A percentile compares a stretch with the other conserved stretches of the same genome.
Conservation (phyloP, 2,113 vertebrate species). For the Bambusicola thoracicus region DNA sequence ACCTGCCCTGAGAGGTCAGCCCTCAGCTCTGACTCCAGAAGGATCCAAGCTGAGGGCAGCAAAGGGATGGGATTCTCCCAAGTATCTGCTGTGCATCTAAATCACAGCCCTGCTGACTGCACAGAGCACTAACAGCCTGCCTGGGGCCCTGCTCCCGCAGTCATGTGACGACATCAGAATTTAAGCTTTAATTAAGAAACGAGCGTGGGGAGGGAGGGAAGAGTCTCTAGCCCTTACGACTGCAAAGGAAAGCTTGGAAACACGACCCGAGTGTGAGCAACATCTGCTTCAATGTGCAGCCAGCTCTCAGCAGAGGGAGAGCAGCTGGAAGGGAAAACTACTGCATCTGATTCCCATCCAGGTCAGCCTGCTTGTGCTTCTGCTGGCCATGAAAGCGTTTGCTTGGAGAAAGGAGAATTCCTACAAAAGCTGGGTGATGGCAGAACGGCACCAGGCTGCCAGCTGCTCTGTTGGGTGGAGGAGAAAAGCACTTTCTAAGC, state of each 20-base stretch:
- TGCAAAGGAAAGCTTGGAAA: conserved; percentile 42
- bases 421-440: not conserved
- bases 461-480: fast-evolving
- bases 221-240: not conserved
- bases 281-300: conserved; percentile 42
- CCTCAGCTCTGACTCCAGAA: not conserved
- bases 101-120: conserved; percentile 33
- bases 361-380: not conserved
- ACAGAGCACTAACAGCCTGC: conserved; percentile 45
- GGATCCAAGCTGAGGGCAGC: not conserved
- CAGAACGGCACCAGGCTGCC: not conserved
- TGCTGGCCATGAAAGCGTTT: not conserved
- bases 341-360: conserved; percentile 11
- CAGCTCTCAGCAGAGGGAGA: conserved; percentile 29
- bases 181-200: conserved; percentile 68
- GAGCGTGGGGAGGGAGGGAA: conserved; percentile 7
- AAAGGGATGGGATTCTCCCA: conserved; percentile 8
- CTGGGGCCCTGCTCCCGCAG: conserved; percentile 42
- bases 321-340: not conserved
- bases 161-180: conserved; percentile 32
- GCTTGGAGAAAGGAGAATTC: not conserved
- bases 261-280: conserved; percentile 26
- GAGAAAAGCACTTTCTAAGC: fast-evolving
- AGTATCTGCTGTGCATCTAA: conserved; percentile 13
- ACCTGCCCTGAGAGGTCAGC: not conserved